A percentile compares a stretch with the other conserved stretches of the same genome.
Evolutionary conservation across 2,888 invertebrate species (phyloP).

Genomic region (Cyaniris semiargus): DNA sequence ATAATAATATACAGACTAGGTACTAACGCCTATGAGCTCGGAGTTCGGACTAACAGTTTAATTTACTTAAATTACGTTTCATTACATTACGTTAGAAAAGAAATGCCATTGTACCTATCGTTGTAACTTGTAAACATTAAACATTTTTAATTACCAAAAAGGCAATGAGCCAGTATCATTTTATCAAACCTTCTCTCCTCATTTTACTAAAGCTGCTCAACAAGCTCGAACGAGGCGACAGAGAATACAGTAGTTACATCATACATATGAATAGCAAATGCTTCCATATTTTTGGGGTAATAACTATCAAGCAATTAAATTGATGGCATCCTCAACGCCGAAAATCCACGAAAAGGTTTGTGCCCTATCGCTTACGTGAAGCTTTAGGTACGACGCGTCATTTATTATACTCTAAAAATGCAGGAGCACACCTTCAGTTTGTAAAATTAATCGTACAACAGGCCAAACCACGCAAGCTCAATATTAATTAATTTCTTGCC

Average conservation of each 20-base stretch:
- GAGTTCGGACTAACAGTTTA: slow-evolving; percentile 1
- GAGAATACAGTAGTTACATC: neutral
- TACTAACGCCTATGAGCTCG: slow-evolving; percentile 34
- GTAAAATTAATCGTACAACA: neutral
- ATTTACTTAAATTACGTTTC: neutral
- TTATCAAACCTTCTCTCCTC: neutral
- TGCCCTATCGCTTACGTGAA: neutral
- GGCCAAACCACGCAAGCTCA: neutral
- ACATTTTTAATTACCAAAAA: neutral
- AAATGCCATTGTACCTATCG: no score
- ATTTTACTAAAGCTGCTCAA: neutral
- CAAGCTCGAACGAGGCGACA: neutral
- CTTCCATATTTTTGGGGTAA: neutral
- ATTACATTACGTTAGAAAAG: neutral
- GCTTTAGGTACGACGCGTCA: neutral
- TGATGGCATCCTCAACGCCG: neutral
- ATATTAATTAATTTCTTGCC: slow-evolving; percentile 3
- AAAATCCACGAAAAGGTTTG: neutral
- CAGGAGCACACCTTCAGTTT: neutral
- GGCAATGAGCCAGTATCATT: neutral
- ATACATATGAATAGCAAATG: neutral
- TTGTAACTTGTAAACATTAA: no score
- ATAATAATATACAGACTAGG: slow-evolving; percentile 42
- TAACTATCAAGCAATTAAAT: neutral
- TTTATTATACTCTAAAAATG: neutral